Evolutionary conservation across 2,797 vertebrate species (phyloP), one percentile per base, ranked within the genome.

Genomic region (Erethizon dorsatum): DNA sequence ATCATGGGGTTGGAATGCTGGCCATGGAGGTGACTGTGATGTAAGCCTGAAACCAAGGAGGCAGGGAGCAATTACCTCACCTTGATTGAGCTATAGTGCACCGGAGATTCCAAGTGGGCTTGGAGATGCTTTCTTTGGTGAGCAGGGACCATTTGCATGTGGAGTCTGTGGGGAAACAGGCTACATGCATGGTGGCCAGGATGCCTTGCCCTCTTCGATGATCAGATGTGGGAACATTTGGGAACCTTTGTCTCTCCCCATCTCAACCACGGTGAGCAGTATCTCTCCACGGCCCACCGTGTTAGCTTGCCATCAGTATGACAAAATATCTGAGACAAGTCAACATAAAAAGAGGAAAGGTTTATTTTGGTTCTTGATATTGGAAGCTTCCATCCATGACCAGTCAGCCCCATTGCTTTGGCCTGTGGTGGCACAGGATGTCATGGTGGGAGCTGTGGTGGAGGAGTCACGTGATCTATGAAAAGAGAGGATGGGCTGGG

Each of bases 21-120:
- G 52, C 80, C 78, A 7, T 45, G 93, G 96, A 94, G 91, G 75
- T 88, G 85, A 95, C 73, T n/a, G 75, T 97, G 96, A 95, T 67
- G 85, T 93, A 79, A 97, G 77, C 78, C 67, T 5, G 69, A 96
- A 96, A 95, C 33, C 78, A 56, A 79, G 52, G 61, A 80, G 63
- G 84, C 93, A 63, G 83, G 65, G 47, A 77, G 67, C n/a, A 71
- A 71, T 83, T 82, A 73, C 52, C 18, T 90, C 93, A 90, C 69
- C 80, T 92, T 90, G 89, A 86, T 33, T 77, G 47, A 90, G 78
- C 45, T 79, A 3, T 22, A 7, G 65, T 24, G 31, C 50, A 12
- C 63, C 1, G 17, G 59, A 41, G 37, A 2, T 28, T 96, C 69
- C 79, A 37, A 3, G 26, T 20, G 73, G 67, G 2, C 31, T 86